Conservation (phyloP, 2,113 vertebrate genomes). For the Macquaria australasica region DNA sequence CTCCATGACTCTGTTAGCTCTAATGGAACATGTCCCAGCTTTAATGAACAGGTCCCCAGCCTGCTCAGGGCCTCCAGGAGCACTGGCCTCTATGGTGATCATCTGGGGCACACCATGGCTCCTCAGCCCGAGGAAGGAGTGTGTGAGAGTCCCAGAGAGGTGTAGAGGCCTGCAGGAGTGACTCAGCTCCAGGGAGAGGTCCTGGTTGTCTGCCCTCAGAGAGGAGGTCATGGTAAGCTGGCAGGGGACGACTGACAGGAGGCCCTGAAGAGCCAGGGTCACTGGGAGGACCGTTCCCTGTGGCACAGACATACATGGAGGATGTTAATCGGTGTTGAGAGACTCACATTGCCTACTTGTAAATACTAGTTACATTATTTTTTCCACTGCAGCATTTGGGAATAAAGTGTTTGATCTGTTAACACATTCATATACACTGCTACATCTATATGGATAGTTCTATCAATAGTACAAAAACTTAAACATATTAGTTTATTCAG, state of each 20-base stretch:
- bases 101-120: conserved; percentile 79
- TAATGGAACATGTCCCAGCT: conserved; percentile 81
- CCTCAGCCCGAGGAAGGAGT: conserved; percentile 78
- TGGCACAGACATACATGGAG: background rate
- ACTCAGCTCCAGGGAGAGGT: conserved; percentile 76
- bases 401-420: background rate
- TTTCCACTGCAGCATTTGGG: background rate
- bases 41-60: conserved; percentile 77
- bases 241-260: conserved; percentile 73
- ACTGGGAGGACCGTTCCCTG: conserved; percentile 80
- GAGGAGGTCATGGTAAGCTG: conserved; percentile 64
- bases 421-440: background rate
- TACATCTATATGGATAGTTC: no score
- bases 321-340: background rate
- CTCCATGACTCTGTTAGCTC: conserved; percentile 66
- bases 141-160: conserved; percentile 79
- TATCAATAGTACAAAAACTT: no score
- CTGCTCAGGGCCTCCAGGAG: conserved; percentile 54
- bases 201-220: conserved; percentile 77
- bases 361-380: background rate
- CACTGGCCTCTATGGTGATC: conserved; percentile 69
- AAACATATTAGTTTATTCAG: conserved; percentile 6
- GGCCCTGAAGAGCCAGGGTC: conserved; percentile 72
- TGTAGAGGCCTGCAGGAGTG: conserved; percentile 72
- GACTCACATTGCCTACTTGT: background rate